These are phyloP conservation scores for Acleris holmiana DNA, from an alignment of 2,888 invertebrate genomes.

Conservation along the genomic window DNA sequence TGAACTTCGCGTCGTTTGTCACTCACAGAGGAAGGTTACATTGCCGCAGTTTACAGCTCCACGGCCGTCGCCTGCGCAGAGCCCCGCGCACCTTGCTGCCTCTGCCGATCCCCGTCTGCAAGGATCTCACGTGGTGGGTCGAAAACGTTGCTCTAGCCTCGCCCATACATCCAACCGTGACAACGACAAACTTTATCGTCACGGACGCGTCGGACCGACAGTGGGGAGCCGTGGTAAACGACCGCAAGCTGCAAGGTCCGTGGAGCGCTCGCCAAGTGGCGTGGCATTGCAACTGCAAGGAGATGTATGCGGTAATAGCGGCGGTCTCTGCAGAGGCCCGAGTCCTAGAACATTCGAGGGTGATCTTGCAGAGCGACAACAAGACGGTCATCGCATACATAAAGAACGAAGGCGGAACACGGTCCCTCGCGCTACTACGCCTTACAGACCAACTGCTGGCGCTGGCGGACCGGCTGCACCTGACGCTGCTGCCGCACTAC, in stretches of 20 bases:
- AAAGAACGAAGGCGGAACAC: slow-evolving; percentile 44
- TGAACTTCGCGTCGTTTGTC: too few relatives aligned
- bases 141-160: slow-evolving; percentile 11
- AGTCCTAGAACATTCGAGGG: slow-evolving; percentile 16
- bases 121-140: slow-evolving; percentile 35
- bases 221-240: too few relatives aligned
- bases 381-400: slow-evolving; percentile 43
- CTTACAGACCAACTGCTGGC: slow-evolving; percentile 36
- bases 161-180: not conserved
- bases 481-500: slow-evolving; percentile 26
- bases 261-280: too few relatives aligned
- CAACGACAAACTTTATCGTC: slow-evolving; percentile 16
- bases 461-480: slow-evolving; percentile 35
- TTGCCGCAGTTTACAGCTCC: slow-evolving; percentile 27
- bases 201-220: too few relatives aligned
- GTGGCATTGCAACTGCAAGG: slow-evolving; percentile 39
- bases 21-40: slow-evolving; percentile 3
- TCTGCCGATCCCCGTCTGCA: slow-evolving; percentile 16
- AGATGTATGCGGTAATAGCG: slow-evolving; percentile 41
- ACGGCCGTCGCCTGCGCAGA: slow-evolving; percentile 13
- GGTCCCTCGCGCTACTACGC: slow-evolving; percentile 35
- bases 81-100: not conserved
- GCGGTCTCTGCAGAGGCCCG: slow-evolving; percentile 18
- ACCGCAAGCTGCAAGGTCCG: too few relatives aligned
- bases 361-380: slow-evolving; percentile 44